A percentile compares a stretch with the other conserved stretches of the same genome.
These are phyloP conservation scores for Diogma glabrata DNA, from an alignment of 2,888 invertebrate genomes.

Conservation along the genomic window DNA sequence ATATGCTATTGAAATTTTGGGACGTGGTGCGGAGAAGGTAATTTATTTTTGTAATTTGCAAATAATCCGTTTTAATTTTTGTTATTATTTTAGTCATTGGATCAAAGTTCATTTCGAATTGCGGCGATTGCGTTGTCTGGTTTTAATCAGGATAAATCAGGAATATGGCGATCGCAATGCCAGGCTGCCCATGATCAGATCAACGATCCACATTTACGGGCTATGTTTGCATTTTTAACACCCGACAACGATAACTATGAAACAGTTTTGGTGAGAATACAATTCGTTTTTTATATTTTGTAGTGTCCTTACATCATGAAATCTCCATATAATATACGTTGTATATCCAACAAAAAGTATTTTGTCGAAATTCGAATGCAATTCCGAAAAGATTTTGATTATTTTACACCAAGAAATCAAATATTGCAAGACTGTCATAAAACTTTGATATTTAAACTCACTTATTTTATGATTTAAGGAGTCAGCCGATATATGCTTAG, in stretches of 20 bases:
- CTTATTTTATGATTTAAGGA: too few species aligned
- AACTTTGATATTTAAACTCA: too few species aligned
- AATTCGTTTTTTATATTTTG: too few species aligned
- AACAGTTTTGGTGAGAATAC: constrained; percentile 54
- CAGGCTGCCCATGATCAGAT: constrained; percentile 61
- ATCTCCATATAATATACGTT: too few species aligned
- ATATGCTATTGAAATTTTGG: constrained; percentile 74
- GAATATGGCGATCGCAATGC: constrained; percentile 68
- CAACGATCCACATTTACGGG: constrained; percentile 81
- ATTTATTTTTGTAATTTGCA: too few species aligned
- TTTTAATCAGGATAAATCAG: constrained; percentile 74
- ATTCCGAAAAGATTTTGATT: too few species aligned
- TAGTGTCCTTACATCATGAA: too few species aligned
- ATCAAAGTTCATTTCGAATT: constrained; percentile 33
- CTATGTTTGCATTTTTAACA: constrained; percentile 82
- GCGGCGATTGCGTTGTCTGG: constrained; percentile 72
- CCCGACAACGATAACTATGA: constrained; percentile 66
- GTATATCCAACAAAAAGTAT: too few species aligned
- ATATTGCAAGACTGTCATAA: too few species aligned
- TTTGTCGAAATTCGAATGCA: too few species aligned
- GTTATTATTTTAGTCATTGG: constrained; percentile 12
- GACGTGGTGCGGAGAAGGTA: constrained; percentile 56
- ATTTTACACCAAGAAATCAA: too few species aligned
- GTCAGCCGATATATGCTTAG: too few species aligned
- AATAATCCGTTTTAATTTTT: constrained; percentile 6